Base-by-base conservation (phyloP, 2,113 vertebrate genomes). In the Jacana jacana region DNA sequence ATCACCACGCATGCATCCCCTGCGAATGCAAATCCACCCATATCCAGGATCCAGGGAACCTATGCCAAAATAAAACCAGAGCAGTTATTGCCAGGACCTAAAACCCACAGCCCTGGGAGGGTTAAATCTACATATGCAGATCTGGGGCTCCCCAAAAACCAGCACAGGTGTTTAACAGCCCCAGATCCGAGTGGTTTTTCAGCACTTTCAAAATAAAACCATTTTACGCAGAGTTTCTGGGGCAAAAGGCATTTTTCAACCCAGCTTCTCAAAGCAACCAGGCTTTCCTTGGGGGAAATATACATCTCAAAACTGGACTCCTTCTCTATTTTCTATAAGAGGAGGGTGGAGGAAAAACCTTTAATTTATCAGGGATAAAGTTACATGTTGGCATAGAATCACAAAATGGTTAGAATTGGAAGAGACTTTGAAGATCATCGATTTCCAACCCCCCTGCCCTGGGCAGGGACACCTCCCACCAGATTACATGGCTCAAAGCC, bases 1-100 rank as follows among this genome's bases (percentile, higher is more conserved):
- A 15, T 0, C 1, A 6, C 8, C 33, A 30, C 17, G 0, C 5
- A 1, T 7, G 51, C 57, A 55, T 6, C 40, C 40, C 30, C n/a
- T 46, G 10, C 3, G 4, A 63, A 11, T 1, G 28, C 71, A 64
- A 84, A 77, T 1, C 58, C 55, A 55, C 33, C 39, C 1, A 0
- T 8, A 15, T 14, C 33, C 3, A 5, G 49, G 28, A 12, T 8
- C 57, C 54, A 17, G 44, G 23, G 37, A 49, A 33, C 12, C 10
- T 19, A 35, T 4, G 3, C 17, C 25, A 4, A 8, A 0, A 1
- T 6, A 13, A 31, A 68, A 11, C 27, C 13, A 51, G 55, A 72
- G 20, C 16, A 75, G 6, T 52, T 33, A 28, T 14, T 48, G 37
- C 84, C 77, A 64, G 72, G 23, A 77, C 30, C 19, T 23, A 4